A percentile compares a stretch with the other conserved stretches of the same genome.
Conservation (phyloP, 2,888 invertebrate genomes). For the Deilephila elpenor region DNA sequence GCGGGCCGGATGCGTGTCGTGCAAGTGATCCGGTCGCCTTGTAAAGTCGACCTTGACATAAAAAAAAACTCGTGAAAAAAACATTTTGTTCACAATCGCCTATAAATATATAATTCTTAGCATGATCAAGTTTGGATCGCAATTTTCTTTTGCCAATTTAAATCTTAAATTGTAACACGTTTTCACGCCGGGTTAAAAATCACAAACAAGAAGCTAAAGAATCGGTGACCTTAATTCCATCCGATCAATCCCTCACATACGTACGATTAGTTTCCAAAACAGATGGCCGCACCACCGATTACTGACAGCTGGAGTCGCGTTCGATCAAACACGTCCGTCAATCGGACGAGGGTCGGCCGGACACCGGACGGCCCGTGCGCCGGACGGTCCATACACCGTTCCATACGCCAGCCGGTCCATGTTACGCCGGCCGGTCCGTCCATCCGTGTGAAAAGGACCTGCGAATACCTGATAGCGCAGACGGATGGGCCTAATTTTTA, state of each 20-base stretch:
- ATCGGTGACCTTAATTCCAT: constrained; percentile 8
- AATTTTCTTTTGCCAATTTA: too few species aligned
- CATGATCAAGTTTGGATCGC: too few species aligned
- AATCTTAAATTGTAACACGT: too few species aligned
- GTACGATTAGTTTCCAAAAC: constrained; percentile 43
- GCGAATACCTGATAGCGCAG: background rate
- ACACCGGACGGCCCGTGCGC: constrained; percentile 32
- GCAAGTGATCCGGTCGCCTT: too few species aligned
- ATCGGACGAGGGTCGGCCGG: constrained; percentile 44
- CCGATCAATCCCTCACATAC: constrained; percentile 16
- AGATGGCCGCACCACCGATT: constrained; percentile 35
- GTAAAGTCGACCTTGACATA: too few species aligned
- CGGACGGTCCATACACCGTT: constrained; percentile 16
- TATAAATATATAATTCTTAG: too few species aligned
- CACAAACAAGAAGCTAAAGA: too few species aligned
- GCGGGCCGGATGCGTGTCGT: too few species aligned
- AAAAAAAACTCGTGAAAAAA: too few species aligned
- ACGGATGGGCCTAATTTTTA: background rate
- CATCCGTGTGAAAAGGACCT: constrained; percentile 24
- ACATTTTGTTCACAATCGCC: too few species aligned
- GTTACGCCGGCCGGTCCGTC: background rate
- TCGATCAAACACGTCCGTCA: constrained; percentile 38
- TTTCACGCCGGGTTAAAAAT: too few species aligned
- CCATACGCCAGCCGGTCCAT: background rate
- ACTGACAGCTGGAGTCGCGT: constrained; percentile 44